phyloP scores from a whole-genome alignment of 2,888 invertebrate species.

The Xylota segnis region DNA sequence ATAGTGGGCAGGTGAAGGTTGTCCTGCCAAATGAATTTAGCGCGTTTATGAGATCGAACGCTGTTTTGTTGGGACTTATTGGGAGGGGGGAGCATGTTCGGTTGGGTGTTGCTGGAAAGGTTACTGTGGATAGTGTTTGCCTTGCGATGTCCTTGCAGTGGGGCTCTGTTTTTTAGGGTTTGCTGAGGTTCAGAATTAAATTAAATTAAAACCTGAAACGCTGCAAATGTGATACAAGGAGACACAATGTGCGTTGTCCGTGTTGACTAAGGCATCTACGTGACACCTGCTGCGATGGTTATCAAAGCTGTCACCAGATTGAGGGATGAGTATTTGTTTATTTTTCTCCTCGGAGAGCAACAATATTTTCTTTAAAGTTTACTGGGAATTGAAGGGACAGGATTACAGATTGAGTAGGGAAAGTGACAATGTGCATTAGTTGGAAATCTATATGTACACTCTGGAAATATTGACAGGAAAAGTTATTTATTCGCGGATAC shows the following conservation, averaged over 20 bases:
- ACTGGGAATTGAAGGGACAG: no score
- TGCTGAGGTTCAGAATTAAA: neutral
- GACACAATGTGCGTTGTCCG: neutral
- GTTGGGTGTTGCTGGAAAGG: neutral
- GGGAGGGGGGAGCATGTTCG: neutral
- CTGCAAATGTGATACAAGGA: neutral
- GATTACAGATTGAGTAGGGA: no score
- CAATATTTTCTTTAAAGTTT: no score
- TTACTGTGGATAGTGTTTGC: neutral
- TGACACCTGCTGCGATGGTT: neutral
- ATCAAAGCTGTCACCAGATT: neutral
- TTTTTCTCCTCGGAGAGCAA: neutral
- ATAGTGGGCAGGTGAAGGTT: slow-evolving; percentile 17
- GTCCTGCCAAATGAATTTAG: neutral
- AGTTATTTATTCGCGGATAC: no score
- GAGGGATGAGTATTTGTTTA: neutral
- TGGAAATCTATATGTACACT: no score
- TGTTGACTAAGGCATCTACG: neutral
- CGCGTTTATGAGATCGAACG: neutral
- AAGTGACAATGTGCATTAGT: no score
- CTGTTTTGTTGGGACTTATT: neutral
- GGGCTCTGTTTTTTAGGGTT: neutral
- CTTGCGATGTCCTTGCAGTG: neutral
- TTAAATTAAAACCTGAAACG: slow-evolving; percentile 20
- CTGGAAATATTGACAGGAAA: no score